phyloP scores from a whole-genome alignment of 2,888 invertebrate species.

The Polyploca ridens region DNA sequence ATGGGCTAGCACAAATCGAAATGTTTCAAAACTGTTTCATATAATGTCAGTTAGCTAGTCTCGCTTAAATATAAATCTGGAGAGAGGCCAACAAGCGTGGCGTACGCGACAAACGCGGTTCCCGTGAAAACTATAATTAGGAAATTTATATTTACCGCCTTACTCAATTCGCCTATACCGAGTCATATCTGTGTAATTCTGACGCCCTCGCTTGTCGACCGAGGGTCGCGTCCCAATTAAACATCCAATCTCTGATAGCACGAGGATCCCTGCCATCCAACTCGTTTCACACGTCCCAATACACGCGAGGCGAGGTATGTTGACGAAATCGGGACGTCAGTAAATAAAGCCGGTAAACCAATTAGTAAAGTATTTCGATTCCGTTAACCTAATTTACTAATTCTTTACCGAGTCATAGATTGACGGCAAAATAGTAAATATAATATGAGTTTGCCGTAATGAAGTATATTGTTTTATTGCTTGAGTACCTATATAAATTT shows the following conservation, averaged over 20 bases:
- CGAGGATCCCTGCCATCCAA: neutral
- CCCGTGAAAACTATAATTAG: constrained; percentile 80
- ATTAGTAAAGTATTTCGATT: neutral
- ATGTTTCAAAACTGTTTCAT: constrained; percentile 59
- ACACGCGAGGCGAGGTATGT: neutral
- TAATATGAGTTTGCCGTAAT: too few relatives aligned
- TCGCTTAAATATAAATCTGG: constrained; percentile 73
- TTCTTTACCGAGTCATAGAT: neutral
- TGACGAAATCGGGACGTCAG: neutral
- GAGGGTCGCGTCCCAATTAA: neutral
- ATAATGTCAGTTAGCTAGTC: constrained; percentile 62
- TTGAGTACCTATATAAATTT: too few relatives aligned
- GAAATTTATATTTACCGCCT: constrained; percentile 68
- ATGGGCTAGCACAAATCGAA: constrained; percentile 37
- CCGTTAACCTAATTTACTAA: neutral
- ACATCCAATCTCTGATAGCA: too few relatives aligned
- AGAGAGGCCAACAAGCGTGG: constrained; percentile 57
- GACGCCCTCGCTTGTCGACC: neutral
- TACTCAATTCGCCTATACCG: constrained; percentile 45
- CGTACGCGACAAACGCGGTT: constrained; percentile 62
- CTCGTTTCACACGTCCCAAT: neutral
- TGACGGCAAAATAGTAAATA: too few relatives aligned
- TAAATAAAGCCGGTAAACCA: neutral
- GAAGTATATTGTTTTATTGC: too few relatives aligned
- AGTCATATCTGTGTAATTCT: neutral